Evolutionary conservation across 1,140 invertebrate species (phyloP).

Genomic region (Belonocnema kinseyi): DNA sequence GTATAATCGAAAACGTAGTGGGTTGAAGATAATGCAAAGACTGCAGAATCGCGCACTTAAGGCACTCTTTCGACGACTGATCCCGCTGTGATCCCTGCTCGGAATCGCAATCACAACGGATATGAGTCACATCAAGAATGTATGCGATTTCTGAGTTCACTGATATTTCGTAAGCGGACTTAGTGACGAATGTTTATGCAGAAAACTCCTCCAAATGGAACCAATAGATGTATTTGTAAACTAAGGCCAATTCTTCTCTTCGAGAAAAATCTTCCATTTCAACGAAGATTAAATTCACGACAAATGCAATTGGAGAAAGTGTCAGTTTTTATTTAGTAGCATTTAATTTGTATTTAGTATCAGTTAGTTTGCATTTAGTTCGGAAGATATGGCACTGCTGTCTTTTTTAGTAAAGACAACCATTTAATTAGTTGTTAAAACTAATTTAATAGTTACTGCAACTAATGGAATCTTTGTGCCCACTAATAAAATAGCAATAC

Average conservation of each 20-base stretch:
- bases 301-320: too few relatives aligned
- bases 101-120: slow-evolving; percentile 26
- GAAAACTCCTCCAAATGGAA: slow-evolving; percentile 3
- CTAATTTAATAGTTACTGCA: too few relatives aligned
- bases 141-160: slow-evolving; percentile 2
- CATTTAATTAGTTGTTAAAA: too few relatives aligned
- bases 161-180: neutral
- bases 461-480: too few relatives aligned
- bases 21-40: neutral
- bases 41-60: slow-evolving; percentile 10
- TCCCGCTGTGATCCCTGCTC: slow-evolving; percentile 14
- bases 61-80: slow-evolving; percentile 7
- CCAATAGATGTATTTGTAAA: neutral
- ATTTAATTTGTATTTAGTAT: too few relatives aligned
- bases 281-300: neutral
- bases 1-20: neutral
- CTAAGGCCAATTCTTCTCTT: neutral
- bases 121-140: slow-evolving; percentile 12
- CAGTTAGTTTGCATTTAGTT: too few relatives aligned
- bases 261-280: neutral
- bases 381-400: too few relatives aligned
- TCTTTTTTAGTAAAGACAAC: too few relatives aligned
- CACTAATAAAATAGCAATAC: too few relatives aligned
- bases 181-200: slow-evolving; percentile 4
- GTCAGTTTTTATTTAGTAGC: too few relatives aligned